Evolutionary conservation across 2,888 invertebrate species (phyloP), one percentile per base, ranked within the genome.

Genomic region (Pachymerium ferrugineum): DNA sequence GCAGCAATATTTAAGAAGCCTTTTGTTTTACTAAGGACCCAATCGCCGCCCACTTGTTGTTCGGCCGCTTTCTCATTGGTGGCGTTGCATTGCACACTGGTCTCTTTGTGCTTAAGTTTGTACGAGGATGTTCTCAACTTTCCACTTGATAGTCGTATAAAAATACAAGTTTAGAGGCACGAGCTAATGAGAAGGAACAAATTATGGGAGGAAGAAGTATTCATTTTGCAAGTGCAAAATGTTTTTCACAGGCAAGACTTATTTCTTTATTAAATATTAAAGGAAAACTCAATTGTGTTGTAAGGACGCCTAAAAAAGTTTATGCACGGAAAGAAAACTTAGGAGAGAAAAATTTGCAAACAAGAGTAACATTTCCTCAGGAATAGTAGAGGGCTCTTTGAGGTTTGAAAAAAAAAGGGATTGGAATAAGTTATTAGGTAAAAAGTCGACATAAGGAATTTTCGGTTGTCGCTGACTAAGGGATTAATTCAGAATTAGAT

Each of bases 211-310:
- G 47, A 16, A 16, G 19, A 54, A 54, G 47, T 54, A 54, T 54
- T 54, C 47, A 54, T 54, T 54, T 54, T 54, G 47, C 47, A 16
- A 54, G 47, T 54, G 47, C 22, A 22, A 54, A 54, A 54, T 54
- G 47, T 54, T 54, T 54, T 54, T n/a, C 47, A n/a, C 47, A 22
- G 3, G 47, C 10, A 19, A 47, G 16, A 54, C 47, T 54, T 54
- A n/a, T n/a, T n/a, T n/a, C n/a, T n/a, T n/a, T n/a, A 54, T 54
- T 54, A 54, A 54, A 54, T 54, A 54, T 54, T 54, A 54, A 54
- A 54, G 47, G 47, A 54, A 54, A 54, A 22, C 47, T 54, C 16
- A 22, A 16, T 22, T 22, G 47, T 54, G 14, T 42, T 10, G 19
- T 10, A 54, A 10, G 47, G 10, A 19, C 10, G 22, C 16, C 10